Evolutionary conservation across 2,797 vertebrate genomes (phyloP).

Genomic region (Catharus ustulatus): DNA sequence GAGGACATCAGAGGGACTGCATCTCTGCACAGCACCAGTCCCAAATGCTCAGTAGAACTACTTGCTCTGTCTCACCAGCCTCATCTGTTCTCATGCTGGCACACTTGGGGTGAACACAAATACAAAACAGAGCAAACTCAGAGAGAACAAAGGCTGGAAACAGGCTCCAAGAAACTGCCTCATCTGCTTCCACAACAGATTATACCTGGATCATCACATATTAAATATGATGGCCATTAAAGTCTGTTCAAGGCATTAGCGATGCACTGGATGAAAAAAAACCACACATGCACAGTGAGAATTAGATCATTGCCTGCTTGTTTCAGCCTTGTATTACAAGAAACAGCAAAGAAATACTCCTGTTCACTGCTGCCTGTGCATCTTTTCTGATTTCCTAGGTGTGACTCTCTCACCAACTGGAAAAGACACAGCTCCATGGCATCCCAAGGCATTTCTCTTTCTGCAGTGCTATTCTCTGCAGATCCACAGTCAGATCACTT

Average conservation of each 20-base stretch:
- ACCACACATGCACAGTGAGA: rapidly evolving
- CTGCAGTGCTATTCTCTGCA: not conserved
- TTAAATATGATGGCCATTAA: not conserved
- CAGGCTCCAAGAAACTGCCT: not conserved
- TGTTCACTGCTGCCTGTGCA: not conserved
- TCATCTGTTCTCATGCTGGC: not conserved
- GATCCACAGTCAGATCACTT: not conserved
- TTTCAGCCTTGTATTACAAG: not conserved
- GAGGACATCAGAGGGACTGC: not conserved
- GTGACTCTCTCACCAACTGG: not conserved
- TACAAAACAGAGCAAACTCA: not conserved
- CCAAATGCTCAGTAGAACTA: not conserved
- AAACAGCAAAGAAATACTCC: not conserved
- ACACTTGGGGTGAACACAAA: not conserved
- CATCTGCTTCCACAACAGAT: not conserved
- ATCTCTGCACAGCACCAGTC: not conserved
- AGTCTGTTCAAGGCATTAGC: not conserved
- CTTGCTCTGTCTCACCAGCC: rapidly evolving
- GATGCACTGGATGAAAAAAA: not conserved
- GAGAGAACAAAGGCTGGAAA: not conserved
- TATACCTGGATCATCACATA: not conserved
- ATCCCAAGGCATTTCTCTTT: not conserved
- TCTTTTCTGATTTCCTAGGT: not conserved
- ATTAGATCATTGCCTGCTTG: not conserved
- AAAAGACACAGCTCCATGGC: not conserved